These are phyloP conservation scores for Cataglyphis albicans DNA, from an alignment of 2,888 invertebrate genomes.

Conservation along the genomic window DNA sequence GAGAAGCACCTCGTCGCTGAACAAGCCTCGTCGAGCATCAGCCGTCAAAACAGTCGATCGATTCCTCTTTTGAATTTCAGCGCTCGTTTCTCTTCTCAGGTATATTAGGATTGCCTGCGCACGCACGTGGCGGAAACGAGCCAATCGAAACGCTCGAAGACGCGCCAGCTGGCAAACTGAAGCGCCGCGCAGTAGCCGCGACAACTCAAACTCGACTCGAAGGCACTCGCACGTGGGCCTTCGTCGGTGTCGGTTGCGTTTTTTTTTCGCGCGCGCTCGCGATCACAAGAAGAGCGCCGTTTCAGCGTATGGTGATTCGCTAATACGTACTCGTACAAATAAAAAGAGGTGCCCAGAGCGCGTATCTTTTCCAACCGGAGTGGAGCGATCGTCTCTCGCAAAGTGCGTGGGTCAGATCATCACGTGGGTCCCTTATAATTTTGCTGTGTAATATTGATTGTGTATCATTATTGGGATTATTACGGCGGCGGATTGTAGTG, in stretches of 20 bases:
- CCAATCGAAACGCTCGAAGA: slow-evolving; percentile 66
- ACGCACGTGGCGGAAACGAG: slow-evolving; percentile 1
- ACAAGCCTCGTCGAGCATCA: not conserved
- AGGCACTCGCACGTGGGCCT: slow-evolving; percentile 85
- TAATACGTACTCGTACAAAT: slow-evolving; percentile 5
- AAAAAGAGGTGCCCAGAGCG: not conserved
- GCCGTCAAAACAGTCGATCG: slow-evolving; percentile 26
- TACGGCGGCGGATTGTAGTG: not conserved
- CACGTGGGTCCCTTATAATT: not conserved
- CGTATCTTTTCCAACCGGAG: not conserved
- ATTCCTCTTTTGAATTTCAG: slow-evolving; percentile 51
- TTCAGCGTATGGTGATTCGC: slow-evolving; percentile 52
- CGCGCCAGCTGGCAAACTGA: slow-evolving; percentile 73
- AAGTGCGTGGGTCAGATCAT: slow-evolving; percentile 18
- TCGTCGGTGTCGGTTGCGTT: slow-evolving; percentile 80
- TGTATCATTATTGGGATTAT: slow-evolving; percentile 48
- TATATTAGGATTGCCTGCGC: slow-evolving; percentile 54
- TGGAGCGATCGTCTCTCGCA: not conserved
- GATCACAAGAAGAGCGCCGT: slow-evolving; percentile 56
- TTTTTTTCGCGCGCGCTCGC: slow-evolving; percentile 52
- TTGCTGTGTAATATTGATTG: slow-evolving; percentile 42
- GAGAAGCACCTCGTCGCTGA: slow-evolving; percentile 18
- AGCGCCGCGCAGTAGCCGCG: slow-evolving; percentile 78
- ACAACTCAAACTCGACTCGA: slow-evolving; percentile 75
- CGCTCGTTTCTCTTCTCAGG: slow-evolving; percentile 39